Base-by-base conservation (phyloP, 2,113 vertebrate genomes). In the Stictonetta naevosa region DNA sequence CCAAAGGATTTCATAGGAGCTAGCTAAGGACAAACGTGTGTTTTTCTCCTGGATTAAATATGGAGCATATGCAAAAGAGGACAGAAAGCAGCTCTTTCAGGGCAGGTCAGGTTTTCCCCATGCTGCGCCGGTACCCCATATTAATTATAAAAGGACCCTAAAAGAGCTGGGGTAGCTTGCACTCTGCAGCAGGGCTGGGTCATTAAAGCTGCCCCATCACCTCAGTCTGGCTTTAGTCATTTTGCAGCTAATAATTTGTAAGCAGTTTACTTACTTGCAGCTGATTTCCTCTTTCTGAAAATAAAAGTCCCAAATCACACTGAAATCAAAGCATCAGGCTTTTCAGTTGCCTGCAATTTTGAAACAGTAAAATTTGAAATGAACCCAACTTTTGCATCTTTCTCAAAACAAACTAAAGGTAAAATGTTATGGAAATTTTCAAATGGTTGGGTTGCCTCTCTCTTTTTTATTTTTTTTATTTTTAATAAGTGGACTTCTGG, bases 11-110 rank as follows among this genome's bases (percentile, higher is more conserved):
- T 56, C 52, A 60, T 53, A 69, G 48, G 34, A 78, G 2, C 42
- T 13, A 13, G 25, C 25, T 14, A 11, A 3, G 18, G 33, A 11
- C 44, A 76, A 79, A 20, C 0, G 2, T 23, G 79, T 36, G 3
- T 81, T 66, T 69, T 68, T 26, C 34, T 77, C 34, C 8, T 53
- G 82, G 34, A 21, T 31, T 73, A 74, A 66, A 46, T 33, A 25
- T 0, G 1, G 22, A 84, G 3, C 11, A 40, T 6, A 21, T 36
- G 22, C 18, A 77, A 52, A 52, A 73, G 18, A 60, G 2, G 12
- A 18, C 1, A 74, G 46, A 60, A 83, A 90, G 1, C 6, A 38
- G 23, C 4, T 42, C 58, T 84, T 72, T 58, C 0, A 0, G 22
- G 26, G 10, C 48, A 76, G 38, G n/a, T 73, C 40, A 46, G 58